phyloP scores from a whole-genome alignment of 2,113 vertebrate genomes.

The Pao palembangensis region DNA sequence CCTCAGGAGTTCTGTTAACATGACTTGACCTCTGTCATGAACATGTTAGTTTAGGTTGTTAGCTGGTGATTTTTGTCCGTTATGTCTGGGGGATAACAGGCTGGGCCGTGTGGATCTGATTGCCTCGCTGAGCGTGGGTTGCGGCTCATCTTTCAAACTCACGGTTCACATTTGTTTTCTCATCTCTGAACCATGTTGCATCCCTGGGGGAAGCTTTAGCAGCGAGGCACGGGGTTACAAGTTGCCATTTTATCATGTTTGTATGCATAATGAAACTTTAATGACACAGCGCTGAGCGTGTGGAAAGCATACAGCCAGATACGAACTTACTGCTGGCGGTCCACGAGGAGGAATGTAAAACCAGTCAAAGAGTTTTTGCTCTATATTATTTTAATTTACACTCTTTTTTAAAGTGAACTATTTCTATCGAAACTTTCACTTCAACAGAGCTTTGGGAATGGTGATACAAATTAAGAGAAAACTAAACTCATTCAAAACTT shows the following conservation, averaged over 20 bases:
- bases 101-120: conserved; percentile 55
- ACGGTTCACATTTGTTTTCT: conserved; percentile 51
- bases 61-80: background rate
- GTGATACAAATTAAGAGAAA: too few relatives aligned
- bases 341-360: conserved; percentile 29
- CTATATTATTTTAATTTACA: too few relatives aligned
- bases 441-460: too few relatives aligned
- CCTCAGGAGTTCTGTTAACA: background rate
- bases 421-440: too few relatives aligned
- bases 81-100: conserved; percentile 45
- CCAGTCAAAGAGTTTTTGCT: conserved; percentile 20
- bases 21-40: too few relatives aligned
- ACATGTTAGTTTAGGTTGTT: too few relatives aligned
- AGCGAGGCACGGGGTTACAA: conserved; percentile 66
- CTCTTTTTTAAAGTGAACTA: too few relatives aligned
- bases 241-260: conserved; percentile 72
- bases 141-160: conserved; percentile 62
- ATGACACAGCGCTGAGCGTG: conserved; percentile 64
- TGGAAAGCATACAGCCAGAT: conserved; percentile 49
- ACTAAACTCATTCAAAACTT: too few relatives aligned
- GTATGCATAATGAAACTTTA: conserved; percentile 64
- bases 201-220: conserved; percentile 68
- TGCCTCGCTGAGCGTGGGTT: conserved; percentile 44
- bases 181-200: conserved; percentile 60
- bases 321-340: conserved; percentile 13